Percentiles rank a stretch among this genome's conserved stretches.
Conservation (phyloP, 2,797 vertebrate species). For the Acestrorhynchus altus region DNA sequence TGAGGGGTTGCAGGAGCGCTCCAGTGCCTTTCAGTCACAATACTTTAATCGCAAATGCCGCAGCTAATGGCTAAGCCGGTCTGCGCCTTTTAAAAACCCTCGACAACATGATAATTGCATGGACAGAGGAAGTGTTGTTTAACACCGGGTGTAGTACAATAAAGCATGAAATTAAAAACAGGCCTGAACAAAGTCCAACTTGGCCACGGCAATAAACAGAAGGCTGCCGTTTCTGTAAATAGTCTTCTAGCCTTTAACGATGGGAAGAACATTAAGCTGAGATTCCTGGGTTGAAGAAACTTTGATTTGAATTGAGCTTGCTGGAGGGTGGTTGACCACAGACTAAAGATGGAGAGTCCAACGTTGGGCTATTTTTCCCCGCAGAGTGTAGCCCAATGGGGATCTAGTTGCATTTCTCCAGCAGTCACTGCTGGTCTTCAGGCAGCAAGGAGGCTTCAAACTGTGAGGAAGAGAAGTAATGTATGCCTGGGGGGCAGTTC, state of each 20-base stretch:
- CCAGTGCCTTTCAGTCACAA: conserved; percentile 6
- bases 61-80: conserved; percentile 3
- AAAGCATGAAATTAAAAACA: conserved; percentile 42
- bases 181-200: not conserved
- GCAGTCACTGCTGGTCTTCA: conserved; percentile 11
- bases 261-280: not conserved
- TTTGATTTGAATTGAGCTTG: not conserved
- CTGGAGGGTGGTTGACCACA: not conserved
- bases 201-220: conserved; percentile 4
- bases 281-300: not conserved
- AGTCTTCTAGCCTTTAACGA: too few species aligned
- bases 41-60: not conserved
- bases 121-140: conserved; percentile 35
- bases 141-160: conserved; percentile 26
- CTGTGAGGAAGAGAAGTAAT: not conserved
- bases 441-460: conserved; percentile 1
- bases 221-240: not conserved
- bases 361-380: not conserved
- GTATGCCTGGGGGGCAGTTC: not conserved
- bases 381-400: not conserved
- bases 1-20: not conserved
- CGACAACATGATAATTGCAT: conserved; percentile 40
- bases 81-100: conserved; percentile 10
- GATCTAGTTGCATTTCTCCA: conserved; percentile 18
- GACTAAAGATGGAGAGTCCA: not conserved